Evolutionary conservation across 2,113 vertebrate genomes (phyloP).

Genomic region (Loxodonta africana): DNA sequence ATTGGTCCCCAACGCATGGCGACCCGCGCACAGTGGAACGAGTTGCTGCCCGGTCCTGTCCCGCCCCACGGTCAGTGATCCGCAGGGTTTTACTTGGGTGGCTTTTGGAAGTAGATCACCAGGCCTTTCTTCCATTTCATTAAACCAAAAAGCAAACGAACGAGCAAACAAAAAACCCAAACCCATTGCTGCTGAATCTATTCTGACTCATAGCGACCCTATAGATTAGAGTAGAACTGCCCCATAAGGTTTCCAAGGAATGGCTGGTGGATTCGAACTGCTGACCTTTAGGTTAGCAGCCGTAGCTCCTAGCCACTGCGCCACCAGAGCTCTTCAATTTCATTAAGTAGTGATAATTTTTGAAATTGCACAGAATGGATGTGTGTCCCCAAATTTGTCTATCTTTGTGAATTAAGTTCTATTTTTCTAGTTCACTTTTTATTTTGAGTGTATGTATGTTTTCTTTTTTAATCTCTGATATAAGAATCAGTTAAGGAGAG

Average conservation of each 20-base stretch:
- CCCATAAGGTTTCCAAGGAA: no score
- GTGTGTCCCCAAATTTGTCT: not conserved
- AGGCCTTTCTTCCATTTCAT: not conserved
- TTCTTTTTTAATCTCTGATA: not conserved
- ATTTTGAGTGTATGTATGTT: not conserved
- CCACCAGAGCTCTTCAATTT: not conserved
- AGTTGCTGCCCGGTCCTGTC: no score
- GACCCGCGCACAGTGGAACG: not conserved
- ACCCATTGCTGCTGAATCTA: no score
- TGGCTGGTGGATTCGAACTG: no score
- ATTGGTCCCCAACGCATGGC: not conserved
- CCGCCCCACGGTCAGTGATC: not conserved
- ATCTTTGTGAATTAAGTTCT: conserved; percentile 7
- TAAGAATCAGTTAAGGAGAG: not conserved
- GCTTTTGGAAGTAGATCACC: not conserved
- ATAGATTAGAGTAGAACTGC: no score
- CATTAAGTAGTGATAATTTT: not conserved
- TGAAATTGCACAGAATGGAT: not conserved
- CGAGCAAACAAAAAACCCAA: no score
- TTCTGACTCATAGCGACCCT: no score
- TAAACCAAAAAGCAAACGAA: no score
- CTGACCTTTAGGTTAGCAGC: no score
- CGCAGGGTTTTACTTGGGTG: not conserved
- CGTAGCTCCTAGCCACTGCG: no score
- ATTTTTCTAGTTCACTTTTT: conserved; percentile 42